Percentiles rank a stretch among this genome's conserved stretches.
Evolutionary conservation across 2,888 invertebrate genomes (phyloP).

Genomic region (Apamea monoglypha): DNA sequence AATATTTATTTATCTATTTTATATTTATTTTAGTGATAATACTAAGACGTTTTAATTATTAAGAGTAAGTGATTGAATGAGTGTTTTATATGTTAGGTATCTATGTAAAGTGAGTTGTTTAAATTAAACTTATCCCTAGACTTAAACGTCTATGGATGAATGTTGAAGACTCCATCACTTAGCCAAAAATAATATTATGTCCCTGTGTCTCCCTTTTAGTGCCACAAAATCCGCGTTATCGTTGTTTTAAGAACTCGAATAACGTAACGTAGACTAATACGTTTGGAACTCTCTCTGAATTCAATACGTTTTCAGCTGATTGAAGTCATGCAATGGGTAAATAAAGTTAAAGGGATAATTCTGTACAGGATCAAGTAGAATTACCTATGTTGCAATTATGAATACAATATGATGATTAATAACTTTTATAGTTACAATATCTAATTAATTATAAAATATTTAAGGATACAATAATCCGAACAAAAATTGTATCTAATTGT

Average conservation of each 20-base stretch:
- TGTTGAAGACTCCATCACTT: not conserved
- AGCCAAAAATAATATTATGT: not conserved
- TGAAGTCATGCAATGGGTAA: not conserved
- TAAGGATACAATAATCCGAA: not conserved
- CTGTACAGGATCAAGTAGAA: not conserved
- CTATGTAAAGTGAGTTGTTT: not conserved
- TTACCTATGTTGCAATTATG: not conserved
- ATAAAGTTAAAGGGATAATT: not conserved
- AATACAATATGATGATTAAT: slow-evolving; percentile 3
- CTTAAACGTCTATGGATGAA: not conserved
- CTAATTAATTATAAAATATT: not conserved
- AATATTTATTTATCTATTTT: slow-evolving; percentile 9
- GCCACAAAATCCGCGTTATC: slow-evolving; percentile 17
- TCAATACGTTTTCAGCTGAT: not conserved
- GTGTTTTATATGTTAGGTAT: slow-evolving; percentile 14
- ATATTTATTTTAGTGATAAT: slow-evolving; percentile 21
- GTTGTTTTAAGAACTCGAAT: slow-evolving; percentile 1
- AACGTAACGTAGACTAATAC: not conserved
- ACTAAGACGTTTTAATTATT: slow-evolving; percentile 14
- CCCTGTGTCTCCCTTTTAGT: slow-evolving; percentile 26
- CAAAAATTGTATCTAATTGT: not conserved
- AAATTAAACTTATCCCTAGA: slow-evolving; percentile 5
- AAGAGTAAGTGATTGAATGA: slow-evolving; percentile 14
- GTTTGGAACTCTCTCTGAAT: not conserved
- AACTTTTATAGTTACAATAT: not conserved